phyloP scores from a whole-genome alignment of 2,888 invertebrate genomes.

The Muschampia plurimacula region DNA sequence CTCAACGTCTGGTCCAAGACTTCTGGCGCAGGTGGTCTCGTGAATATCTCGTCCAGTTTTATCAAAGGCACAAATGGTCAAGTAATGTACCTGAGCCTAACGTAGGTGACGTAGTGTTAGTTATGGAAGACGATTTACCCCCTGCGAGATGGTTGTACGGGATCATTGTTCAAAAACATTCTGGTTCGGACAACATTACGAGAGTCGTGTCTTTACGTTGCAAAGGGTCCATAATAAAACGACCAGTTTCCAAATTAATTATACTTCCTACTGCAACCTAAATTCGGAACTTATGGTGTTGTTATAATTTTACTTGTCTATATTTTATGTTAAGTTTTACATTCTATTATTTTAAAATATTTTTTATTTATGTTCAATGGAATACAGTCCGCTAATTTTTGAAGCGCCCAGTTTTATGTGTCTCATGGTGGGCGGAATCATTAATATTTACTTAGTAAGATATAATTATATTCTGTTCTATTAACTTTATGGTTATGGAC shows the following conservation, averaged over 20 bases:
- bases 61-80: conserved; percentile 12
- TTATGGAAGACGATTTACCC: conserved; percentile 13
- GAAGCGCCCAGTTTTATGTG: not conserved
- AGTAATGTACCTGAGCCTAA: conserved; percentile 4
- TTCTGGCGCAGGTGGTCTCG: conserved; percentile 13
- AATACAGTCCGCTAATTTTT: conserved; percentile 13
- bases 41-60: conserved; percentile 21
- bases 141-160: conserved; percentile 10
- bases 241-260: conserved; percentile 13
- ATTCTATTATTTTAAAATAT: not conserved
- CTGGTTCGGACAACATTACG: conserved; percentile 9
- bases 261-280: not conserved
- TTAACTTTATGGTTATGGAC: conserved; percentile 10
- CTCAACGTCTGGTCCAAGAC: conserved; percentile 27
- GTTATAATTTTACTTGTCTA: not conserved
- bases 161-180: conserved; percentile 10
- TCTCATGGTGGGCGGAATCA: conserved; percentile 6
- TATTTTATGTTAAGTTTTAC: not conserved
- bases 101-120: conserved; percentile 8
- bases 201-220: conserved; percentile 17
- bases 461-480: too few relatives aligned
- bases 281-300: not conserved
- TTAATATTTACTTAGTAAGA: not conserved
- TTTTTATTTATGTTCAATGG: not conserved
- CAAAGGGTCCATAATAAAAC: conserved; percentile 12